Percentiles rank a stretch among this genome's conserved stretches.
phyloP scores from a whole-genome alignment of 2,888 invertebrate species.

The Blastobasis adustella region DNA sequence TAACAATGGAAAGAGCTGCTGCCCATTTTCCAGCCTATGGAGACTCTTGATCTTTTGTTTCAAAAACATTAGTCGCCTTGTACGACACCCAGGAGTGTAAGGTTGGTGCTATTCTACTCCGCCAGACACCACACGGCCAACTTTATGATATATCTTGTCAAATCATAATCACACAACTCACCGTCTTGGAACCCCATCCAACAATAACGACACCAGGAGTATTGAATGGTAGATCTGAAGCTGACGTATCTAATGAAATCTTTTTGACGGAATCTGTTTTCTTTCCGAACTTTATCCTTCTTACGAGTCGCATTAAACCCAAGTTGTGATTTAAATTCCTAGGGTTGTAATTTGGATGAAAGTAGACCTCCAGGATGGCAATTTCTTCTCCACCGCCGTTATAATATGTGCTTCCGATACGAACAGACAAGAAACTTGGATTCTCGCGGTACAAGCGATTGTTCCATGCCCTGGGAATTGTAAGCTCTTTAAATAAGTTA shows the following conservation, averaged over 20 bases:
- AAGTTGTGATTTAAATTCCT: slow-evolving; percentile 44
- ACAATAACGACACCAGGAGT: slow-evolving; percentile 42
- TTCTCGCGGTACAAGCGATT: slow-evolving; percentile 59
- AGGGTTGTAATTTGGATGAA: slow-evolving; percentile 49
- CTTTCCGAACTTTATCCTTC: slow-evolving; percentile 27
- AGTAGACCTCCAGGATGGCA: slow-evolving; percentile 44
- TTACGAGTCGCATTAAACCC: slow-evolving; percentile 37
- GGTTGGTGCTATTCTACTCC: too few species aligned
- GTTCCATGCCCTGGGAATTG: slow-evolving; percentile 43
- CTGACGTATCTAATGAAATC: slow-evolving; percentile 38
- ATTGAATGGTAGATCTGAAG: slow-evolving; percentile 24
- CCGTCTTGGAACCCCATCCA: slow-evolving; percentile 54
- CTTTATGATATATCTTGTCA: too few species aligned
- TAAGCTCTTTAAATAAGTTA: not conserved
- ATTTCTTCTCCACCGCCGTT: slow-evolving; percentile 43
- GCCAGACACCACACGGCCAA: too few species aligned
- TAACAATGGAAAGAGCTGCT: too few species aligned
- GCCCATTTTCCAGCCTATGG: too few species aligned
- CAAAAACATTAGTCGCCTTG: too few species aligned
- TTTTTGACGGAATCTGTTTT: slow-evolving; percentile 27
- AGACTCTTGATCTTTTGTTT: too few species aligned
- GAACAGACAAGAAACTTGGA: slow-evolving; percentile 47
- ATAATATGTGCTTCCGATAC: slow-evolving; percentile 48
- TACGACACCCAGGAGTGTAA: too few species aligned
- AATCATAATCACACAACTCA: slow-evolving; percentile 12